phyloP scores from a whole-genome alignment of 2,888 invertebrate species.

The Chydorus sphaericus region DNA sequence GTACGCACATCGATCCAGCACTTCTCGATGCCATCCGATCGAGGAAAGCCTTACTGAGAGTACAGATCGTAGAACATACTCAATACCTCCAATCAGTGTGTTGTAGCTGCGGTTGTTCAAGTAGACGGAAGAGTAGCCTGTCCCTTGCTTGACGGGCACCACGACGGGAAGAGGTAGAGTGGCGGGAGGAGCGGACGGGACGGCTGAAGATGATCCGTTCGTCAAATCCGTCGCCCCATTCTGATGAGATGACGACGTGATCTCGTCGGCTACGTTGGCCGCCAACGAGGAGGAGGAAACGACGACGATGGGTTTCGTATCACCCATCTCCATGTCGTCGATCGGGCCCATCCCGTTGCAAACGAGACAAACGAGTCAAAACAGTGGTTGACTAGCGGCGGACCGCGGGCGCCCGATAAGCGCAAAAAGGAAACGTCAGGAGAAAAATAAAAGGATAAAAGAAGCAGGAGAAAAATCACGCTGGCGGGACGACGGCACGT shows the following conservation, averaged over 20 bases:
- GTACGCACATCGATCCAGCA: no score
- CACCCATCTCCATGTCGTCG: background rate
- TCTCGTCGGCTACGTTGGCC: background rate
- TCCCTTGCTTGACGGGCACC: background rate
- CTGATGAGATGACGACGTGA: background rate
- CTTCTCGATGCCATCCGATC: no score
- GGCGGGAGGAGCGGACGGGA: background rate
- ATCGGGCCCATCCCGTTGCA: background rate
- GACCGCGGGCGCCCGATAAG: background rate
- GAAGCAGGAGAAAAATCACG: no score
- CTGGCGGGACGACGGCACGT: no score
- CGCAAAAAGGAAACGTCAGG: background rate
- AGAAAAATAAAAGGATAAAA: background rate
- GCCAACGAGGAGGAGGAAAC: background rate
- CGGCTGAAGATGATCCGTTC: background rate
- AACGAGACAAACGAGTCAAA: background rate
- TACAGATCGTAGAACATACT: no score
- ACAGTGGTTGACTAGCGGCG: background rate
- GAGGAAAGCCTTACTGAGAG: no score
- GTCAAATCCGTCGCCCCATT: background rate
- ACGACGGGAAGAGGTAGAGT: background rate
- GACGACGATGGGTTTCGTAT: background rate
- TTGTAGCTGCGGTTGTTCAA: background rate
- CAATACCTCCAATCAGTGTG: background rate
- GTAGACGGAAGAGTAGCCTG: slow-evolving; percentile 4